A percentile compares a stretch with the other conserved stretches of the same genome.
phyloP scores from a whole-genome alignment of 2,888 invertebrate species.

The Drosophila melanosoma region DNA sequence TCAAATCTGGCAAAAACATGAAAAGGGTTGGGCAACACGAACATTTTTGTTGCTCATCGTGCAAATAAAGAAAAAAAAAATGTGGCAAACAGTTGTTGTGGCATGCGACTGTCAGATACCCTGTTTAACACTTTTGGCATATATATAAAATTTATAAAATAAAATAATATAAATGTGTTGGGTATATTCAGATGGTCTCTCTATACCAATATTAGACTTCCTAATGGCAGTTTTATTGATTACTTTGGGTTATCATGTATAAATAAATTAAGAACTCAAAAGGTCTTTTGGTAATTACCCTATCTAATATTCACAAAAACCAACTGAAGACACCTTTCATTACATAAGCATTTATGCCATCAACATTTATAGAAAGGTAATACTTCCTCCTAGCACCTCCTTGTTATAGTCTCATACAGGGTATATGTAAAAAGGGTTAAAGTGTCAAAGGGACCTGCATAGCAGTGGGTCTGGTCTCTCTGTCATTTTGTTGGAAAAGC shows the following conservation, averaged over 20 bases:
- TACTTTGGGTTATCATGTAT: neutral
- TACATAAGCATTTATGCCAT: neutral
- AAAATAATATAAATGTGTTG: neutral
- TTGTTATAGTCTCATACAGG: neutral
- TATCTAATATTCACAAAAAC: neutral
- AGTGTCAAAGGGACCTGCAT: constrained; percentile 32
- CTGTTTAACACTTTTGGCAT: neutral
- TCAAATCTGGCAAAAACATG: constrained; percentile 73
- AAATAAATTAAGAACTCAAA: neutral
- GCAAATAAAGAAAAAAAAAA: constrained; percentile 20
- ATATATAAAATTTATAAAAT: neutral
- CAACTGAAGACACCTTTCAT: neutral
- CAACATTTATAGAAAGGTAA: neutral
- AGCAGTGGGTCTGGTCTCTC: constrained; percentile 10
- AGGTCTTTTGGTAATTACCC: neutral
- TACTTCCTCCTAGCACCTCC: neutral
- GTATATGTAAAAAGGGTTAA: constrained; percentile 48
- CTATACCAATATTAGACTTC: neutral
- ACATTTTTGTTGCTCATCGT: constrained; percentile 20
- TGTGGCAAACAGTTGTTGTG: neutral
- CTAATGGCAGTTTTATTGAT: neutral
- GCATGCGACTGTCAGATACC: neutral
- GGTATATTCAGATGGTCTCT: accelerated
- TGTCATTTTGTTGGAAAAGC: constrained; percentile 7
- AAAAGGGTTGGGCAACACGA: constrained; percentile 54